Percentiles rank a stretch among this genome's conserved stretches.
These are phyloP conservation scores for Xenops minutus DNA, from an alignment of 2,797 vertebrate genomes.

Conservation along the genomic window DNA sequence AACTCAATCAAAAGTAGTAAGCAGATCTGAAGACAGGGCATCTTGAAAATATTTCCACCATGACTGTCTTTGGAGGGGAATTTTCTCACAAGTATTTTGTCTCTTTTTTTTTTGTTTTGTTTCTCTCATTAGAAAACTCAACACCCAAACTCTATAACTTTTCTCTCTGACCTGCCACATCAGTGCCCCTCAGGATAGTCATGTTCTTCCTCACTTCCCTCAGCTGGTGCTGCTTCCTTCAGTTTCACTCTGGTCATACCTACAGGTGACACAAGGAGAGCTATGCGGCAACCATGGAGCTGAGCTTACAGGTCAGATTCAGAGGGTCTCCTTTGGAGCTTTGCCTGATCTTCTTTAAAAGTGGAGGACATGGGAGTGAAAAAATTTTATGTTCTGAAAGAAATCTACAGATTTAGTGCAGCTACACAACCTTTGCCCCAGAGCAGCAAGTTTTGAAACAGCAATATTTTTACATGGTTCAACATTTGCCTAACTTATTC, in stretches of 20 bases:
- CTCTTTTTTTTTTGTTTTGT: background rate
- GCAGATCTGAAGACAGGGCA: background rate
- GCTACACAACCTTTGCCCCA: background rate
- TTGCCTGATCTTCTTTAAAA: background rate
- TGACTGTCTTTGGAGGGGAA: background rate
- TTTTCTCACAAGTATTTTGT: background rate
- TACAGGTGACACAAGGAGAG: background rate
- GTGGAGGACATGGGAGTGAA: background rate
- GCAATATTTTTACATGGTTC: background rate
- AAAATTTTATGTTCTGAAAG: background rate
- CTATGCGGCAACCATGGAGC: background rate
- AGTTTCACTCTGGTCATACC: background rate
- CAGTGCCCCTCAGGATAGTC: background rate
- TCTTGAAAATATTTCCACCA: background rate
- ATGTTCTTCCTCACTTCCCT: background rate
- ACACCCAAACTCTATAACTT: background rate
- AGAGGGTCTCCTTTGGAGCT: background rate
- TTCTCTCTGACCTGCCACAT: background rate
- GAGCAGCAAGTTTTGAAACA: background rate
- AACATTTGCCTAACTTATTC: background rate
- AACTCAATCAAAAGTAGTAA: constrained; percentile 20
- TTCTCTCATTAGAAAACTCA: background rate
- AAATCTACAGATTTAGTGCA: background rate
- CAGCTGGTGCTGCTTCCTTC: background rate
- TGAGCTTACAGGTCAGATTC: background rate